Evolutionary conservation across 2,113 vertebrate species (phyloP), one percentile per base, ranked within the genome.

Genomic region (Chinchilla lanigera): DNA sequence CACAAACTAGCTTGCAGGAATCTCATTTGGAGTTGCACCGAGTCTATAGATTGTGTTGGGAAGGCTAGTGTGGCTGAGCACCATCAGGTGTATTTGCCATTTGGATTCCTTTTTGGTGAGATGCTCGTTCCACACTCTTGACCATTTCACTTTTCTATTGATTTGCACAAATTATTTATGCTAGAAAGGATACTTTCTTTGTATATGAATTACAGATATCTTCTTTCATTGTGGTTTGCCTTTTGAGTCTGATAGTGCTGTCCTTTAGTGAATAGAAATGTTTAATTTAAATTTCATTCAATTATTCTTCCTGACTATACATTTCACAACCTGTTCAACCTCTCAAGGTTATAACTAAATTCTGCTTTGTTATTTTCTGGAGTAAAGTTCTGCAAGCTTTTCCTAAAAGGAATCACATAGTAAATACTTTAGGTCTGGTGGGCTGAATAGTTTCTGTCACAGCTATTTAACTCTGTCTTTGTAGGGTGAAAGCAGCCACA

Each of bases 81-180:
- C 24, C 47, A 69, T 92, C 92, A 88, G 54, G 56, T 75, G 61
- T 56, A 54, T 87, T 75, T 87, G 63, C 47, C 77, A 58, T n/a
- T 83, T 88, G 90, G 16, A 38, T 88, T 47, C 24, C 38, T 75
- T 93, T 56, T 80, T 17, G 9, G 24, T 67, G 65, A 67, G n/a
- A 56, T 75, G 26, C 5, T 6, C 52, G 4, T 90, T 88, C 13
- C 7, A 44, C 14, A 58, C 84, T 87, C 89, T 75, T 83, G 77
- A 47, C 47, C 58, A 77, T 26, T 93, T 73, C 61, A 73, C 24
- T 71, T 63, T 95, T 82, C 75, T 87, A 80, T 44, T 73, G 75
- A 73, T 87, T 87, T 87, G 14, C 85, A 33, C 38, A 77, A 75
- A 44, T 82, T 87, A n/a, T 95, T 73, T 82, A 61, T 86, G 77